Evolutionary conservation across 2,113 vertebrate species (phyloP).

Genomic region (human): DNA sequence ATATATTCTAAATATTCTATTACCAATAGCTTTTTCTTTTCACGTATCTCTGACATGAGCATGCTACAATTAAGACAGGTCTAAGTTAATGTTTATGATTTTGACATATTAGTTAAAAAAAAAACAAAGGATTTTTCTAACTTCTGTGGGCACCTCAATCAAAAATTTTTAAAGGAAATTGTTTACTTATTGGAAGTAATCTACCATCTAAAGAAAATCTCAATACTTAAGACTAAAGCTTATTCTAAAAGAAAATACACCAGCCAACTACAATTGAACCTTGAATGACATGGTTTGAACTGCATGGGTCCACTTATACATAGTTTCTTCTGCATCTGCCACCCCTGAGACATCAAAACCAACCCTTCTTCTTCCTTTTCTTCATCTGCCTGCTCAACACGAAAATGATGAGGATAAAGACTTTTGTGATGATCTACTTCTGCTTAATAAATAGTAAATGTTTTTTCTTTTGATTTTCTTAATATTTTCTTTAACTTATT

Average conservation of each 20-base stretch:
- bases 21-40: background rate
- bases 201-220: constrained; percentile 1
- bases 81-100: background rate
- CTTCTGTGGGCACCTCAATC: background rate
- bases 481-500: background rate
- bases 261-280: background rate
- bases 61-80: background rate
- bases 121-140: background rate
- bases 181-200: background rate
- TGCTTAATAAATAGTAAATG: background rate
- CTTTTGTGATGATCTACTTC: background rate
- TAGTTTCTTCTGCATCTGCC: background rate
- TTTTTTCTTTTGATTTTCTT: background rate
- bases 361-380: background rate
- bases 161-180: background rate
- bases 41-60: background rate
- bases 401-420: background rate
- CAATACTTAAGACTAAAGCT: background rate
- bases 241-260: background rate
- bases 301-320: background rate
- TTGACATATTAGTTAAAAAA: background rate
- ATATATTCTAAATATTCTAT: background rate
- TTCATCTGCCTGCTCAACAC: background rate
- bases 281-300: background rate
- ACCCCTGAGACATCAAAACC: background rate